Conservation (phyloP, 2,888 invertebrate genomes). For the Uropetala carovei region DNA sequence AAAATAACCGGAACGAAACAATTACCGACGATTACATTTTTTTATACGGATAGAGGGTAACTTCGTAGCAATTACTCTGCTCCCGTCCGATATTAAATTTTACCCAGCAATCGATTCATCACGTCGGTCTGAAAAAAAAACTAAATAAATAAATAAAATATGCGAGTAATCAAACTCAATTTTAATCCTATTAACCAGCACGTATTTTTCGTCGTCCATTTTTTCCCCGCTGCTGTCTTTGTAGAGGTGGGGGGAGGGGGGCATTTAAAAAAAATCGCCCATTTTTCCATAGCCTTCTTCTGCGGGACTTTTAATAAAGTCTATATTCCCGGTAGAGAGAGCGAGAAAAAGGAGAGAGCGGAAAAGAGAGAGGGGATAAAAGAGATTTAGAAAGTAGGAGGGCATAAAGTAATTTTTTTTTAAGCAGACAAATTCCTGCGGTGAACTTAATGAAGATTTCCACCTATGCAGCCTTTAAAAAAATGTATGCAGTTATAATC, state of each 20-base stretch:
- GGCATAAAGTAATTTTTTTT: neutral
- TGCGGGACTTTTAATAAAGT: neutral
- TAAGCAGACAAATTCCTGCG: constrained; percentile 55
- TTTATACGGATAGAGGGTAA: neutral
- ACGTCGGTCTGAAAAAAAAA: neutral
- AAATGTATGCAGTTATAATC: constrained; percentile 61
- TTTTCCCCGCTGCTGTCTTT: neutral
- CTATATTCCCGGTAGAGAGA: neutral
- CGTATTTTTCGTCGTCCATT: neutral
- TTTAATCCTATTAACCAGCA: neutral
- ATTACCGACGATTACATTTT: neutral
- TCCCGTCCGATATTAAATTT: neutral
- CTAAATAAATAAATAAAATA: neutral
- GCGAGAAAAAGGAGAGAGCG: neutral
- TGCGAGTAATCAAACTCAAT: neutral
- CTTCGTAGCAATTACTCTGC: neutral
- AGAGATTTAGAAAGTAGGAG: neutral
- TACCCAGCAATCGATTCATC: neutral
- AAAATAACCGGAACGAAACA: too few species aligned
- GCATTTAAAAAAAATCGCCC: neutral
- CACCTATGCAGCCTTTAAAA: constrained; percentile 57
- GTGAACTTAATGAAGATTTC: constrained; percentile 53
- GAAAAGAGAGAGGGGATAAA: neutral
- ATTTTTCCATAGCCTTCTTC: neutral
- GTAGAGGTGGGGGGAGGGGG: neutral